Evolutionary conservation across 2,113 vertebrate genomes (phyloP), one percentile per base, ranked within the genome.

Genomic region (Suricata suricatta): DNA sequence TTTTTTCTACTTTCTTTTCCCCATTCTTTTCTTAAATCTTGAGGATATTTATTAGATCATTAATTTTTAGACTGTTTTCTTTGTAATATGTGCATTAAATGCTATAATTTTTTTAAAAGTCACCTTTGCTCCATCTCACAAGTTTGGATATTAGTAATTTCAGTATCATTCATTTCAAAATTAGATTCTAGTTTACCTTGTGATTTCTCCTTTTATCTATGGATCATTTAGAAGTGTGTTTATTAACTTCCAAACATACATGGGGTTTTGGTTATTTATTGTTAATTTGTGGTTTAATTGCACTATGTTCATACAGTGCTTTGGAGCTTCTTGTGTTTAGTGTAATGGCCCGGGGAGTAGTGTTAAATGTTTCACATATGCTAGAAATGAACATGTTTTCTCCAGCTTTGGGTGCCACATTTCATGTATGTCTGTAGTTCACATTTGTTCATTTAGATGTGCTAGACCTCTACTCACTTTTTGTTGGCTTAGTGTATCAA

Each of bases 221-320:
- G 17, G 10, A 19, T 74, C 88, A 54, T 66, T 72, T 35, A 74
- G 27, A 44, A 57, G 5, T 68, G 7, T 27, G 7, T 15, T 72
- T 82, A 71, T 87, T 87, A 90, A 81, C 72, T 94, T 90, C 12
- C 1, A 92, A 82, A 15, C 4, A 38, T 80, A 77, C 9, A 41
- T 5, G 19, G 27, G 50, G 50, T 77, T 27, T 82, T 76, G 25
- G 1, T 89, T 88, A 29, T 74, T 27, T 13, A 85, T 77, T 47
- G 82, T 90, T 63, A 77, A 89, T 82, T 64, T 96, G 35, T 83
- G n/a, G 87, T 38, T 92, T 92, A n/a, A 79, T 60, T 93, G 47
- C 33, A 41, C 35, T 76, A 2, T 47, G 2, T 77, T 60, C 57
- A 60, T 60, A 60, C 6, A 38, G 1, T n/a, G 6, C 10, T 81